phyloP scores from a whole-genome alignment of 2,888 invertebrate species.

The Syrista parreyssii region DNA sequence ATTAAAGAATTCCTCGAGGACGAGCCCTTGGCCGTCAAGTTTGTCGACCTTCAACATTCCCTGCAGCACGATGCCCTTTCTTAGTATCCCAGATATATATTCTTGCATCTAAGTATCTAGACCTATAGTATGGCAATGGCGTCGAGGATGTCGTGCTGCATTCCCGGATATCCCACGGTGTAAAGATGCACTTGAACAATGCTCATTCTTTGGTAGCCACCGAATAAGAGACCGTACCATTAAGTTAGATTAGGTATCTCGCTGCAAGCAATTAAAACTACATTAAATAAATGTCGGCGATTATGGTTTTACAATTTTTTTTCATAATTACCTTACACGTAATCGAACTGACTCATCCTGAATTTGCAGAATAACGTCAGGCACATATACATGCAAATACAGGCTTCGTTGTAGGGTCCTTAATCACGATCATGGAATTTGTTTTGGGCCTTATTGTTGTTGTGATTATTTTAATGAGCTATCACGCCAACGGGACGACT shows the following conservation, averaged over 20 bases:
- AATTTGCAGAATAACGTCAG: background rate
- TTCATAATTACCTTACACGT: background rate
- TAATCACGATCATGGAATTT: background rate
- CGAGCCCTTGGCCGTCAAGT: conserved; percentile 22
- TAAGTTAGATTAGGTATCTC: background rate
- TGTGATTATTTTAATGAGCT: background rate
- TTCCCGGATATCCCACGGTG: background rate
- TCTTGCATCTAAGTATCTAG: background rate
- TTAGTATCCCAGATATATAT: background rate
- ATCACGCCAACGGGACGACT: background rate
- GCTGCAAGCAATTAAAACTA: too few species aligned
- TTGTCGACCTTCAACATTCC: conserved; percentile 23
- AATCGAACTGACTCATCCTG: background rate
- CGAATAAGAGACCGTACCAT: background rate
- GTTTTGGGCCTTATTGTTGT: background rate
- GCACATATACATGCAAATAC: background rate
- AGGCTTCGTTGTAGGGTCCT: background rate
- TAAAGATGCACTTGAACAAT: background rate
- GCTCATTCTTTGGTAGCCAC: background rate
- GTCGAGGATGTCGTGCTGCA: background rate
- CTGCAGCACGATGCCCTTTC: conserved; percentile 20
- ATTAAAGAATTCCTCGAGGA: background rate
- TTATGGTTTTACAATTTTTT: background rate
- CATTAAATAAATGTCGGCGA: too few species aligned
- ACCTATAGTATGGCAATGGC: background rate